These are phyloP conservation scores for Hypena proboscidalis DNA, from an alignment of 2,888 invertebrate species.

Conservation along the genomic window DNA sequence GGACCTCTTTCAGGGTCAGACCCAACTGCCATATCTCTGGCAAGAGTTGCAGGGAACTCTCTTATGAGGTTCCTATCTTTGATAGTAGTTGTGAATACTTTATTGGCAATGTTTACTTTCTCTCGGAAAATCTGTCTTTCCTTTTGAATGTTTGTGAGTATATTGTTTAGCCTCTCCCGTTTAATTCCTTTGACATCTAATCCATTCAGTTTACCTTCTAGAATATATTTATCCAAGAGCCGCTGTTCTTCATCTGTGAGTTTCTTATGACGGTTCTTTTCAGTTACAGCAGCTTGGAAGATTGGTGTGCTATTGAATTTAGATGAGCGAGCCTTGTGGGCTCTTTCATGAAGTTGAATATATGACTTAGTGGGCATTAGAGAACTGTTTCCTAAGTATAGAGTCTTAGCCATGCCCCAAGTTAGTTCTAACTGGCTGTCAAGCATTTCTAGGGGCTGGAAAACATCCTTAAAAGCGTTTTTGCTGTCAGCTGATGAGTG, in stretches of 20 bases:
- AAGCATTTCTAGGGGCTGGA: conserved; percentile 90
- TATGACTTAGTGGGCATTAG: conserved; percentile 92
- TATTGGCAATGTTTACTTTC: conserved; percentile 88
- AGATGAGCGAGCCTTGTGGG: conserved; percentile 89
- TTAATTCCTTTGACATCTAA: conserved; percentile 86
- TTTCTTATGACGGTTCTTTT: conserved; percentile 73
- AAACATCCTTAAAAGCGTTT: conserved; percentile 88
- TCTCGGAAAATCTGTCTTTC: conserved; percentile 87
- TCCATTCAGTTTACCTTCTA: conserved; percentile 94
- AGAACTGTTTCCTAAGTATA: conserved; percentile 92
- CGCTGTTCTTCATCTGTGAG: conserved; percentile 87
- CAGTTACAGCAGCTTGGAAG: conserved; percentile 88
- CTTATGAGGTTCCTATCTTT: conserved; percentile 87
- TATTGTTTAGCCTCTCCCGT: conserved; percentile 68
- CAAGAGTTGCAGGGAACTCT: conserved; percentile 90
- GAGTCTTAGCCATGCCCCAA: conserved; percentile 94
- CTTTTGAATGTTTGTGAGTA: conserved; percentile 82
- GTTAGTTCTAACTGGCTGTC: conserved; percentile 91
- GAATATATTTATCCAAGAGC: conserved; percentile 90
- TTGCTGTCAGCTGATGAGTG: conserved; percentile 68
- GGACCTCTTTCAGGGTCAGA: conserved; percentile 89
- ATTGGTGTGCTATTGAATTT: conserved; percentile 90
- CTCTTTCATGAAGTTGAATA: conserved; percentile 91
- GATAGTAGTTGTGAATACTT: conserved; percentile 88
- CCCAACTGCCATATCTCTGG: conserved; percentile 88